Conservation (phyloP, 2,797 vertebrate genomes). For the Vultur gryphus region DNA sequence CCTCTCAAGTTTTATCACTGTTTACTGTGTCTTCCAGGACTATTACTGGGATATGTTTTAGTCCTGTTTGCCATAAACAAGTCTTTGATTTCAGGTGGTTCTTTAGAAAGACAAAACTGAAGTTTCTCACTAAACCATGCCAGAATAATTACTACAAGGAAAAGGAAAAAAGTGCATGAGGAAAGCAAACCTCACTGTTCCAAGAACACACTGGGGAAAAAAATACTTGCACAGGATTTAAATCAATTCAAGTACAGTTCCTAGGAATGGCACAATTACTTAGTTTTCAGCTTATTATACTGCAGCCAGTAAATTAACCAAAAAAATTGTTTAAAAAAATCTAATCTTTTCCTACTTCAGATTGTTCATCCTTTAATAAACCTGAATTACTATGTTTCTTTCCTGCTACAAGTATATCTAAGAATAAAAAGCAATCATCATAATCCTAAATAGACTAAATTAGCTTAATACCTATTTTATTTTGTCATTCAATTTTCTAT, state of each 20-base stretch:
- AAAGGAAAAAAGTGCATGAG: neutral
- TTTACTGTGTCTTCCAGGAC: neutral
- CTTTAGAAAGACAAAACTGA: neutral
- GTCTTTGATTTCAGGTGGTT: neutral
- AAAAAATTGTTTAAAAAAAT: neutral
- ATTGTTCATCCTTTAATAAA: neutral
- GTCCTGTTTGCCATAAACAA: neutral
- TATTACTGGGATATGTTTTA: neutral
- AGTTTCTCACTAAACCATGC: neutral
- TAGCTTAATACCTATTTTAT: neutral
- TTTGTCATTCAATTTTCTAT: neutral
- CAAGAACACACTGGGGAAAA: neutral
- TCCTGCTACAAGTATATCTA: neutral
- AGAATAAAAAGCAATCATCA: neutral
- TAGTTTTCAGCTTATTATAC: neutral
- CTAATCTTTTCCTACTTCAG: neutral
- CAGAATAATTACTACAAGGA: neutral
- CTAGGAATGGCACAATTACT: neutral
- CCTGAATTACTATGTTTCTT: neutral
- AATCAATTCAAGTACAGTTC: neutral
- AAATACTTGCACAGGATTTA: neutral
- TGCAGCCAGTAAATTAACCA: neutral
- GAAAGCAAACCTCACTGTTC: neutral
- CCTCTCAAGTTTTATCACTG: neutral
- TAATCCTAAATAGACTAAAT: neutral